Conservation (phyloP, 2,888 invertebrate genomes). For the Philaethria dido region DNA sequence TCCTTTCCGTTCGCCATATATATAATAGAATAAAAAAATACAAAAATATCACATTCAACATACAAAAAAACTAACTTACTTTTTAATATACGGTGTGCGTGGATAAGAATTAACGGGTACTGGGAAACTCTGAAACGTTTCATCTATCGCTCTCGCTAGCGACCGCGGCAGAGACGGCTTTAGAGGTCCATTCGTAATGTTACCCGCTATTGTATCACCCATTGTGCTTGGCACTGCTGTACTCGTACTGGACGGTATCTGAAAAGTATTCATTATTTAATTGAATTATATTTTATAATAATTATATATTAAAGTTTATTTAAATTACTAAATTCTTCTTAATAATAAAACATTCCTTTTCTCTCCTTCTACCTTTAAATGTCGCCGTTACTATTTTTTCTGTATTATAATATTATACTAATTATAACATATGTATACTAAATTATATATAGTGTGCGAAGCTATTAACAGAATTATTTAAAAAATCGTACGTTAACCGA, state of each 20-base stretch:
- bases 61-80: slow-evolving; percentile 55
- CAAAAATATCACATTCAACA: not conserved
- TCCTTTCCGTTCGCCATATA: too few species aligned
- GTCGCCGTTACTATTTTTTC: too few species aligned
- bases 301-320: too few species aligned
- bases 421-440: too few species aligned
- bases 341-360: too few species aligned
- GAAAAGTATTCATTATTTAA: not conserved
- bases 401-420: too few species aligned
- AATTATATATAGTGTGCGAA: too few species aligned
- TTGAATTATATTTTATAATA: not conserved
- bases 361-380: too few species aligned
- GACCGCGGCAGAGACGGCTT: slow-evolving; percentile 57
- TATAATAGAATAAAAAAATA: too few species aligned
- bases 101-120: slow-evolving; percentile 72
- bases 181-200: not conserved
- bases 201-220: not conserved
- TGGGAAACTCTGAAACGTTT: slow-evolving; percentile 71
- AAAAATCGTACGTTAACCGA: too few species aligned
- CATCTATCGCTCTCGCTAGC: slow-evolving; percentile 64
- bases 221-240: not conserved
- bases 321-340: too few species aligned
- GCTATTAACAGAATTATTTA: too few species aligned
- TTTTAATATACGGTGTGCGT: slow-evolving; percentile 75
- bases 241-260: slow-evolving; percentile 15